Evolutionary conservation across 2,888 invertebrate species (phyloP).

Genomic region (Luperina testacea): DNA sequence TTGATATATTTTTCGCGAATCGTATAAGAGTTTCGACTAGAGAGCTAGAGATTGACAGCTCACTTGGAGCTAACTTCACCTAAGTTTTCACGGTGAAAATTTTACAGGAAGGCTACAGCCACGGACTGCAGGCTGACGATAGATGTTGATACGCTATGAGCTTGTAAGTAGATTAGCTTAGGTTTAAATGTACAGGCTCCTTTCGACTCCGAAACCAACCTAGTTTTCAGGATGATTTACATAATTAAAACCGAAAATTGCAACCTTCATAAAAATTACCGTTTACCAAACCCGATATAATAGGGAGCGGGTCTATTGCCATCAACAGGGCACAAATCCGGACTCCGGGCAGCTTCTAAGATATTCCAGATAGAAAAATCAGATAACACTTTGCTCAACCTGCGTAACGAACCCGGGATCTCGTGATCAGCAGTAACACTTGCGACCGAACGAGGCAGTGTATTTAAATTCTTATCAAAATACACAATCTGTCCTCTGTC

Average conservation of each 20-base stretch:
- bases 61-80: not conserved
- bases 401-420: not conserved
- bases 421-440: not conserved
- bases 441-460: not conserved
- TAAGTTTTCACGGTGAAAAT: not conserved
- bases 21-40: too few species aligned
- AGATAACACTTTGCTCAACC: not conserved
- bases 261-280: not conserved
- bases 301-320: not conserved
- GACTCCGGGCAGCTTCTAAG: not conserved
- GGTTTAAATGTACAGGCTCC: not conserved
- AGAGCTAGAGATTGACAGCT: too few species aligned
- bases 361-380: not conserved
- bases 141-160: not conserved
- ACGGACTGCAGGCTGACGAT: too few species aligned
- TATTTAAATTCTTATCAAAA: slow-evolving; percentile 15
- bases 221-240: not conserved
- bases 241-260: not conserved
- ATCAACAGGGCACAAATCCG: not conserved
- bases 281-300: not conserved
- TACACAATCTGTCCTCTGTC: not conserved
- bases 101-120: not conserved
- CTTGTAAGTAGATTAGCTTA: not conserved
- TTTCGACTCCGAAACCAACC: not conserved
- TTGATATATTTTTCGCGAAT: too few species aligned